These are phyloP conservation scores for Crioceris asparagi DNA, from an alignment of 2,888 invertebrate genomes.

Conservation along the genomic window DNA sequence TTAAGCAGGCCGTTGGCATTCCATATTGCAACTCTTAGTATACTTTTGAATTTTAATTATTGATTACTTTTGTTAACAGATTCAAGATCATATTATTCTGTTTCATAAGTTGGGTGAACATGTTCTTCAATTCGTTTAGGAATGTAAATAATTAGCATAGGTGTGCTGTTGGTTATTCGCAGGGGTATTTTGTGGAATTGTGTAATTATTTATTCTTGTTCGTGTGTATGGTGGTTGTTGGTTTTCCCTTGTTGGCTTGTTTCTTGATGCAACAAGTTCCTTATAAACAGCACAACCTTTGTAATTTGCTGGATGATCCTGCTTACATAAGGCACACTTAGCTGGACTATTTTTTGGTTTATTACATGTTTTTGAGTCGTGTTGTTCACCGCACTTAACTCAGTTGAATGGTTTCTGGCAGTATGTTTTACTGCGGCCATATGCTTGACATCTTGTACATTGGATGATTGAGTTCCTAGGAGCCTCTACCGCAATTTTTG, in stretches of 20 bases:
- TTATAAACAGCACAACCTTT: slow-evolving; percentile 4
- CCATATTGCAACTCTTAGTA: slow-evolving; percentile 4
- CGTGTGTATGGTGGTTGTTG: too few species aligned
- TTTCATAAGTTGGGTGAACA: slow-evolving; percentile 8
- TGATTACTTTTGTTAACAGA: slow-evolving; percentile 5
- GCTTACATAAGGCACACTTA: slow-evolving; percentile 6
- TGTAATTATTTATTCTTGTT: too few species aligned
- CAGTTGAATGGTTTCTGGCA: slow-evolving; percentile 5
- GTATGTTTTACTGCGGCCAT: slow-evolving; percentile 4
- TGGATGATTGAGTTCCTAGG: slow-evolving; percentile 1
- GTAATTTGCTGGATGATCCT: slow-evolving; percentile 8
- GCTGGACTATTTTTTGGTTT: slow-evolving; percentile 3
- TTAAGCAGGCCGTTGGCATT: slow-evolving; percentile 11
- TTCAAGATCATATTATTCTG: slow-evolving; percentile 9
- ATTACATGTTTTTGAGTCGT: slow-evolving; percentile 3
- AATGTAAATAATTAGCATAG: slow-evolving; percentile 2
- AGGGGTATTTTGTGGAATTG: too few species aligned
- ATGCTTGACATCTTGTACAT: slow-evolving; percentile 6
- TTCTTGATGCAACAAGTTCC: too few species aligned
- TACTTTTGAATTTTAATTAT: background rate
- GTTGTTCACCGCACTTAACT: slow-evolving; percentile 6
- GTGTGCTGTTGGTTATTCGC: background rate
- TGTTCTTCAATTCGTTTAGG: slow-evolving; percentile 7
- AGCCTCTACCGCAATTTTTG: slow-evolving; percentile 1
- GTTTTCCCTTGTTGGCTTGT: too few species aligned